Base-by-base conservation (phyloP, 1,140 invertebrate genomes). In the Dinoponera quadriceps region DNA sequence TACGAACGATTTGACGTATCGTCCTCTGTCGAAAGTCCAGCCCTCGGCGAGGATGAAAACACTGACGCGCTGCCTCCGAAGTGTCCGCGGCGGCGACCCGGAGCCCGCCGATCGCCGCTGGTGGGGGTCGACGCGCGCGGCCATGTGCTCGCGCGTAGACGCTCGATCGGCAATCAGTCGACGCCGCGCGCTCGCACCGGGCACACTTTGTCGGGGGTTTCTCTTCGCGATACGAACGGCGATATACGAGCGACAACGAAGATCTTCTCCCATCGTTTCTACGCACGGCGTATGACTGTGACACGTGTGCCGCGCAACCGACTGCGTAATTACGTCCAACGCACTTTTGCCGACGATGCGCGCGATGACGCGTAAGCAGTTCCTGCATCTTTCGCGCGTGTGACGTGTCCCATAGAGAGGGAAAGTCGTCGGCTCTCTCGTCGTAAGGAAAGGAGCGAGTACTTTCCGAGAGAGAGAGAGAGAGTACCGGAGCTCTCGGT, bases 131-230 rank as follows among this genome's bases (percentile, higher is more conserved):
- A 65, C 73, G 78, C 86, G 66, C 72, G 77, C 86, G 66, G 85
- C 93, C 92, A 94, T 94, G 93, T 94, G 93, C 93, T 94, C 91
- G 89, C 88, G 85, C 90, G 90, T 91, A 88, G 91, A 90, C 86
- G 90, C 88, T 90, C 90, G 89, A 89, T 91, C 88, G 88, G 86
- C 75, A 90, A 88, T 94, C 93, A 94, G 93, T 94, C 90, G 91
- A 92, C 90, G 92, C 91, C 91, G 90, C 92, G 93, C 93, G 93
- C 89, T 94, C 92, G 83, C 89, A 77, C 74, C 85, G 91, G 80
- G 73, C 81, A 88, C 90, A 77, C 22, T 0, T 48, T 22, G 65
- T 91, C 83, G 81, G 25, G 33, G 71, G 7, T 22, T 44, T 44
- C 49, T 33, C 25, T 20, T 49, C 25, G 13, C 14, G 3, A 11